phyloP scores from a whole-genome alignment of 1,140 invertebrate genomes.

The Drosophila sp. region DNA sequence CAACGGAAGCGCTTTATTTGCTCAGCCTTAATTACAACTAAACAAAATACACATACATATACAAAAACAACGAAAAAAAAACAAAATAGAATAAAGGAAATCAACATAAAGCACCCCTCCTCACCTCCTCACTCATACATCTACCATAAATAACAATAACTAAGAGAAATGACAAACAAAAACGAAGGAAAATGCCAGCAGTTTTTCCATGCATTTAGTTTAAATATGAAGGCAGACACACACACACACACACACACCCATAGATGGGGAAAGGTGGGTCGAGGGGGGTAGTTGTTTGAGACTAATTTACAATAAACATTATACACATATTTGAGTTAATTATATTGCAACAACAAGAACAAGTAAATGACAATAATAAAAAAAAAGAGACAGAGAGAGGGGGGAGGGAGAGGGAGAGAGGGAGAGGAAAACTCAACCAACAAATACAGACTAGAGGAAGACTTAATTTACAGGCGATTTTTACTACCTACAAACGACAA shows the following conservation, averaged over 20 bases:
- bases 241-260: conserved; percentile 27
- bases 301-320: conserved; percentile 74
- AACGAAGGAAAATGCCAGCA: conserved; percentile 45
- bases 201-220: conserved; percentile 60
- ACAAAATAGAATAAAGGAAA: conserved; percentile 28
- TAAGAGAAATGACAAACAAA: conserved; percentile 47
- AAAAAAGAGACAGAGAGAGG: neutral
- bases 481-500: conserved; percentile 23
- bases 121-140: neutral
- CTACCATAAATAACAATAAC: conserved; percentile 53
- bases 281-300: conserved; percentile 25
- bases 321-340: conserved; percentile 77
- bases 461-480: conserved; percentile 63
- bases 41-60: conserved; percentile 59
- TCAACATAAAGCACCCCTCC: conserved; percentile 27
- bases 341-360: conserved; percentile 62
- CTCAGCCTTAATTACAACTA: conserved; percentile 78
- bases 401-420: neutral
- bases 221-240: conserved; percentile 53
- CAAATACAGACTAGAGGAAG: conserved; percentile 26
- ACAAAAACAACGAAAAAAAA: conserved; percentile 23
- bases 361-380: conserved; percentile 50
- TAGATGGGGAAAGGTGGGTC: neutral
- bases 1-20: conserved; percentile 80
- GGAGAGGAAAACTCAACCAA: conserved; percentile 20